A percentile compares a stretch with the other conserved stretches of the same genome.
Evolutionary conservation across 2,888 invertebrate species (phyloP).

Genomic region (Brassicogethes aeneus): DNA sequence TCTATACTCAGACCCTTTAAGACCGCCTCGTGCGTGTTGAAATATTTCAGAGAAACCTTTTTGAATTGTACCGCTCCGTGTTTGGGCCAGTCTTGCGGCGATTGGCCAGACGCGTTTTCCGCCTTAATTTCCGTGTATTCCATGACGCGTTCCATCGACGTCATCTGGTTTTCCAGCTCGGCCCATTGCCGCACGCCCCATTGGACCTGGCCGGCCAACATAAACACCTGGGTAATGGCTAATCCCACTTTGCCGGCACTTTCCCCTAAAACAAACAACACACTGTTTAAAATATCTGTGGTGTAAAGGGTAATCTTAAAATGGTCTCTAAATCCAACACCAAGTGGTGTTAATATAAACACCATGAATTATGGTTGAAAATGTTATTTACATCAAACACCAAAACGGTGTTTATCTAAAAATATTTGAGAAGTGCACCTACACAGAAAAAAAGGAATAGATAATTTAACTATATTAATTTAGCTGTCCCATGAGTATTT

Average conservation of each 20-base stretch:
- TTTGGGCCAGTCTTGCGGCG: slow-evolving; percentile 54
- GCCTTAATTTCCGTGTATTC: slow-evolving; percentile 42
- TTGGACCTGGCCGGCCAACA: slow-evolving; percentile 58
- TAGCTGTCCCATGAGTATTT: too few species aligned
- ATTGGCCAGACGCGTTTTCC: slow-evolving; percentile 35
- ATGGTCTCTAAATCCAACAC: too few species aligned
- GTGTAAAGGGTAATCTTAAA: too few species aligned
- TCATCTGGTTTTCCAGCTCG: slow-evolving; percentile 72
- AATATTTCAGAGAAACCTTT: slow-evolving; percentile 59
- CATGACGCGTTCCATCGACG: slow-evolving; percentile 73
- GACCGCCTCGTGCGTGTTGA: slow-evolving; percentile 48
- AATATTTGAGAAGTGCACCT: too few species aligned
- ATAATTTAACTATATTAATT: too few species aligned
- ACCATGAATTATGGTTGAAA: too few species aligned
- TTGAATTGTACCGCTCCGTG: slow-evolving; percentile 50
- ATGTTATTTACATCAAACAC: too few species aligned
- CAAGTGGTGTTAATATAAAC: too few species aligned
- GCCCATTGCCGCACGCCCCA: slow-evolving; percentile 73
- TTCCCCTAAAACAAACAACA: slow-evolving; percentile 40
- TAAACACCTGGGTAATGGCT: slow-evolving; percentile 72
- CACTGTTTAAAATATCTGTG: too few species aligned
- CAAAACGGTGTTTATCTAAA: too few species aligned
- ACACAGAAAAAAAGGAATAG: too few species aligned
- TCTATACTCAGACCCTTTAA: slow-evolving; percentile 45
- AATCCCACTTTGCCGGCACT: slow-evolving; percentile 56